Conservation (phyloP, 2,797 vertebrate species). For the Pelodytes ibericus region DNA sequence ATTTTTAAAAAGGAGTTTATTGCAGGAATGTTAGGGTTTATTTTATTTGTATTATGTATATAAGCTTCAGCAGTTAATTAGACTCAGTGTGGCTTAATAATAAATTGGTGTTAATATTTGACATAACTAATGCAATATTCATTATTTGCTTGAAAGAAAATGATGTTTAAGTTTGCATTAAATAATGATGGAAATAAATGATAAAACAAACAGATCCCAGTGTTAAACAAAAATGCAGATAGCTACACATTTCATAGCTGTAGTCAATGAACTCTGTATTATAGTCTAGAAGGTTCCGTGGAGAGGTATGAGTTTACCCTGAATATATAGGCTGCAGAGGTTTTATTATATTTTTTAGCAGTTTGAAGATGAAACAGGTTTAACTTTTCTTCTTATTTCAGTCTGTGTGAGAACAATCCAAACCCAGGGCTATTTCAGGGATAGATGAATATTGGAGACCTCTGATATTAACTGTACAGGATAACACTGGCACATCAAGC, state of each 20-base stretch:
- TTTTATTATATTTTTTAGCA: not conserved
- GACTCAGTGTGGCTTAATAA: not conserved
- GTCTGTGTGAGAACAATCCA: not conserved
- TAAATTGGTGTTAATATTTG: constrained; percentile 27
- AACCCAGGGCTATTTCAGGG: not conserved
- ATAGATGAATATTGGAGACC: not conserved
- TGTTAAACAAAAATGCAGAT: constrained; percentile 21
- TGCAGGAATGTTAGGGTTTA: not conserved
- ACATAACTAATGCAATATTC: constrained; percentile 24
- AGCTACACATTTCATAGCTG: not conserved
- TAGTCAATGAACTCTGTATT: not conserved
- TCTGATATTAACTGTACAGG: too few relatives aligned
- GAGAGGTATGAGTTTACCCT: not conserved
- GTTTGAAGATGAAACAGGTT: not conserved
- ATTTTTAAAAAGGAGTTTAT: too few relatives aligned
- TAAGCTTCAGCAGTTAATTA: constrained; percentile 17
- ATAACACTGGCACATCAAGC: too few relatives aligned
- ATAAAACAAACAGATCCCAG: constrained; percentile 14
- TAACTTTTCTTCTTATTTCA: not conserved
- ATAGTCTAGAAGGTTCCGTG: not conserved
- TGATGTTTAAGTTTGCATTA: constrained; percentile 16
- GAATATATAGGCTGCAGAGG: not conserved
- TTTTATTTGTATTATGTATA: not conserved
- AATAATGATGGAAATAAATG: constrained; percentile 32
- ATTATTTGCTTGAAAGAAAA: constrained; percentile 36